Percentiles rank a stretch among this genome's conserved stretches.
phyloP scores from a whole-genome alignment of 2,113 vertebrate genomes.

The Tachysurus vachellii region DNA sequence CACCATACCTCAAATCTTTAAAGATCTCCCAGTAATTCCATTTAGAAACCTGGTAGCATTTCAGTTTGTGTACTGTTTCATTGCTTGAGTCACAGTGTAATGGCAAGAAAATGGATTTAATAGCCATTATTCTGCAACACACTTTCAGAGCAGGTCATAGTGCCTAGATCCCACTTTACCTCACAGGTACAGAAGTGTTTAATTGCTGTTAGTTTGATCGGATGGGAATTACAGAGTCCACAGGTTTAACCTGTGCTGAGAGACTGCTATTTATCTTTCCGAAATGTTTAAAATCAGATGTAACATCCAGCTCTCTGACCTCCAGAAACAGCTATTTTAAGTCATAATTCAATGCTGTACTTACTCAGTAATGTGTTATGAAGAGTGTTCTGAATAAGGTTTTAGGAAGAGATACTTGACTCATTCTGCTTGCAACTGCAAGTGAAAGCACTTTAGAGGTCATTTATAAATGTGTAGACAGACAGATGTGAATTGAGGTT shows the following conservation, averaged over 20 bases:
- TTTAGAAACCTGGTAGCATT: neutral
- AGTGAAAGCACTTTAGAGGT: neutral
- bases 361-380: neutral
- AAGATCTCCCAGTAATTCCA: neutral
- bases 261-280: neutral
- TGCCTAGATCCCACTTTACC: conserved; percentile 28
- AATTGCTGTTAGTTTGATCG: conserved; percentile 23
- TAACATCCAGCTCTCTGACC: neutral
- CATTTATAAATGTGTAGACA: neutral
- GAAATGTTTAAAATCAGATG: conserved; percentile 21
- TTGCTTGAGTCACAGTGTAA: neutral
- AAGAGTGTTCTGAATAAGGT: neutral
- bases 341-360: conserved; percentile 6
- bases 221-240: neutral
- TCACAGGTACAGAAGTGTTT: conserved; percentile 12
- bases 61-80: neutral
- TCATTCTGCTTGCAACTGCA: neutral
- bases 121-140: neutral
- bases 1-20: neutral
- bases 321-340: neutral
- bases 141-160: neutral
- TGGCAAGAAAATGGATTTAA: conserved; percentile 15
- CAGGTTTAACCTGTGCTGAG: neutral
- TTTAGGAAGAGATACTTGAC: conserved; percentile 23
- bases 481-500: neutral